Base-by-base conservation (phyloP, 2,888 invertebrate genomes). In the Arge pagana region DNA sequence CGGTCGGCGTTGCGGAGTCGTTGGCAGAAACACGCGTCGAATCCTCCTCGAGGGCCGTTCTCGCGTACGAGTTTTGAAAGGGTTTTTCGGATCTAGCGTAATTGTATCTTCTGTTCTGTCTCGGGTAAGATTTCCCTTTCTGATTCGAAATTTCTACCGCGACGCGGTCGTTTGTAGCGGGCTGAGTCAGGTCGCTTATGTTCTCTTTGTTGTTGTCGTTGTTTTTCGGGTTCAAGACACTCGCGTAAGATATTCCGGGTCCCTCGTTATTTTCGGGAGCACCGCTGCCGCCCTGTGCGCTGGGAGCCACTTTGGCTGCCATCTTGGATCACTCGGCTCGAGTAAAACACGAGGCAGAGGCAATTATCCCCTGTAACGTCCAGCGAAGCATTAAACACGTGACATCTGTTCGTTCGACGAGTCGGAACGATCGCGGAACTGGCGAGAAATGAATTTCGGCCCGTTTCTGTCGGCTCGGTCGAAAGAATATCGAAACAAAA, bases 131-230 rank as follows among this genome's bases (percentile, higher is more conserved):
- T 71, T 69, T 72, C 6, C 65, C 64, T 37, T 66, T 67, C 10
- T 4, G 55, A 42, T 33, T 19, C 52, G 80, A 80, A n/a, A 80
- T 79, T 68, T 81, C 81, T 63, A 80, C 80, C 31, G 80, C 78
- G 60, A 79, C 79, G 61, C 80, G 78, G 67, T 79, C 78, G 66
- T 79, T 78, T 31, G 75, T 75, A 76, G 75, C 72, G 56, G 68
- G 75, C 58, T 75, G 79, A 50, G 77, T 73, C 64, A 77, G 76
- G 48, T 75, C 70, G 18, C 67, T 70, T 28, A 78, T 83, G 71
- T 85, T 85, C 68, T 84, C 84, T 62, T 85, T 85, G 60, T 85
- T 84, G 65, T 81, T 81, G 50, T 82, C 79, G 71, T 79, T 79
- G 69, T 80, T 78, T 66, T 82, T 79, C 72, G 83, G 83, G 78